Evolutionary conservation across 2,113 vertebrate species (phyloP), one percentile per base, ranked within the genome.

Genomic region (Hippocampus comes): DNA sequence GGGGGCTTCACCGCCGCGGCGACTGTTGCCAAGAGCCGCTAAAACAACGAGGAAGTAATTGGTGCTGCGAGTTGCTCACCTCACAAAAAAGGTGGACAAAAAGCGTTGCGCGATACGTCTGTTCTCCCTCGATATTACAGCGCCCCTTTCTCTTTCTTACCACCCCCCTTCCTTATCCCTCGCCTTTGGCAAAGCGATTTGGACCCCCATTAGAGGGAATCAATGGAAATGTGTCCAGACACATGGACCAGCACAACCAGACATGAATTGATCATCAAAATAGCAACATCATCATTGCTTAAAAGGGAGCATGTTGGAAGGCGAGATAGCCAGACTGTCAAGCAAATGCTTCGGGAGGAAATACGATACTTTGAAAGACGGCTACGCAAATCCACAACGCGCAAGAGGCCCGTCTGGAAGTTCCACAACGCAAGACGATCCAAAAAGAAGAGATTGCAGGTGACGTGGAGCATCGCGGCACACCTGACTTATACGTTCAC

Each of bases 231-330:
- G 89, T 88, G 86, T 88, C 76, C 86, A 82, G 88, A 88, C 89
- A 86, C 84, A 84, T 82, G 84, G 88, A 85, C 82, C 77, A 83
- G 78, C 87, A 87, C 84, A 89, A 87, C 84, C 80, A 87, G 65
- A 86, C 87, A 92, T 90, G 78, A 92, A 92, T 90, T 90, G 89
- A 91, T 92, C 88, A 91, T 92, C 89, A 92, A 88, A 87, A 91
- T 84, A 87, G 82, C 90, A 91, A 90, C 90, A 89, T 89, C 80
- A 91, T 91, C 80, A 86, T 89, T 84, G 87, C 48, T 72, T 91
- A 81, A 38, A 38, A 89, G 86, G 87, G 67, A 84, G 79, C n/a
- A 5, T 51, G 82, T 67, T 81, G 79, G 78, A 20, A 63, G 70
- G 63, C 72, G 77, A 73, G 49, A 57, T 21, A n/a, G 79, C 56